Base-by-base conservation (phyloP, 2,888 invertebrate species). In the Cephus pygmeus region DNA sequence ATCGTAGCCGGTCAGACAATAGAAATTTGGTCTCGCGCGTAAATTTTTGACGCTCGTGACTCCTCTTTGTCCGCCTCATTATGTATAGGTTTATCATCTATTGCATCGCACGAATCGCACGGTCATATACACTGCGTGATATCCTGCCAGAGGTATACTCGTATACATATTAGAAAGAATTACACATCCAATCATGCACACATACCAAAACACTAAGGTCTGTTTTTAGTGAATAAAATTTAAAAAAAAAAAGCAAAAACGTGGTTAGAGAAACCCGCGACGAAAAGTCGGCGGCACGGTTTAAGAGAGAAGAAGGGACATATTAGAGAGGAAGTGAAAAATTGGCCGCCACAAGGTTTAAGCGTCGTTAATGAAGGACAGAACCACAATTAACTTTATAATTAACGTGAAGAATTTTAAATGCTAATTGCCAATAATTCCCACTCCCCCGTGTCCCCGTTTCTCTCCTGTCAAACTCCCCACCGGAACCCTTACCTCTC, bases 301-400 rank as follows among this genome's bases (percentile, higher is more conserved):
- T 71, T 71, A 15, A 34, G 15, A 31, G 71, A 11, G 31, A 34
- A 11, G 71, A 33, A 33, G 23, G 71, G 31, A 71, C 12, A 9
- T 31, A 12, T 71, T 71, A 31, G 71, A 71, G 33, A 69, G 40
- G 34, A 69, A 15, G 12, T 35, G 34, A 73, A 84, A 87, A 83
- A 82, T 87, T 86, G 86, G 83, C 84, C 87, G 85, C 85, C 73
- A 80, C 82, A 84, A 85, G 83, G 79, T 81, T 77, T 75, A 73
- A 76, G 81, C 56, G 56, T 56, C 56, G 56, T 56, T 56, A 56
- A 23, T 23, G 23, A 56, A 56, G 71, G 71, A 71, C 71, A 34
- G 33, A 71, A 71, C 71, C 33, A 71, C 31, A 33, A 34, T 33
- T 71, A 71, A 71, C 34, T 71, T 71, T 31, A 31, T 23, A 71